Base-by-base conservation (phyloP, 2,797 vertebrate species). In the Manis pentadactyla region DNA sequence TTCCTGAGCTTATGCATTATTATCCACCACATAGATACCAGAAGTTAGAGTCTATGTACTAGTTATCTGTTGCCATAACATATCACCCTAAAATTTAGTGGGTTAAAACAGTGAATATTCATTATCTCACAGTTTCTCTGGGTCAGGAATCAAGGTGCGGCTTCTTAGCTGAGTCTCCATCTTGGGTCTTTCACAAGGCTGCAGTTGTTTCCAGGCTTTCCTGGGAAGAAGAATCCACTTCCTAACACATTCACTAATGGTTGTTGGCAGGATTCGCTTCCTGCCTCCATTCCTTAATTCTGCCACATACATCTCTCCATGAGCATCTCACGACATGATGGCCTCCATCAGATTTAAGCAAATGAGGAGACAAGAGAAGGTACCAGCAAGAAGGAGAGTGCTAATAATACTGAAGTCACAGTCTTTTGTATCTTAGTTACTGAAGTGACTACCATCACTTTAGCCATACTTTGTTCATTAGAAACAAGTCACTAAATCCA, bases 111-210 rank as follows among this genome's bases (percentile, higher is more conserved):
- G 13, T 23, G 93, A 93, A 86, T 37, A 75, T 37, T 78, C 88
- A 92, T 93, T 71, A 69, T 42, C 75, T 92, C 53, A 37, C 3
- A 42, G 37, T 83, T 81, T 87, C 87, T 93, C 71, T 88, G 69
- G 64, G 37, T 93, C 61, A 81, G 29, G 61, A 81, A 85, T 88
- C 5, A 25, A 85, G 66, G 8, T 90, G 51, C 57, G 42, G 23
- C 11, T 66, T 68, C 11, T 66, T 68, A 82, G 29, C n/a, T 73
- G 64, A 18, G 12, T 87, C 34, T n/a, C 63, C 42, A 59, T 23
- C 34, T 77, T 73, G 78, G 3, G 31, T 87, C 79, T 92, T 79
- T 69, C 61, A 68, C 69, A 64, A 93, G 29, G 14, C 46, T 71
- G 6, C 39, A 49, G 25, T 42, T 17, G 18, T 63, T 39, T 97